Evolutionary conservation across 2,888 invertebrate genomes (phyloP).

Genomic region (Kuschelorhynchus macadamiae): DNA sequence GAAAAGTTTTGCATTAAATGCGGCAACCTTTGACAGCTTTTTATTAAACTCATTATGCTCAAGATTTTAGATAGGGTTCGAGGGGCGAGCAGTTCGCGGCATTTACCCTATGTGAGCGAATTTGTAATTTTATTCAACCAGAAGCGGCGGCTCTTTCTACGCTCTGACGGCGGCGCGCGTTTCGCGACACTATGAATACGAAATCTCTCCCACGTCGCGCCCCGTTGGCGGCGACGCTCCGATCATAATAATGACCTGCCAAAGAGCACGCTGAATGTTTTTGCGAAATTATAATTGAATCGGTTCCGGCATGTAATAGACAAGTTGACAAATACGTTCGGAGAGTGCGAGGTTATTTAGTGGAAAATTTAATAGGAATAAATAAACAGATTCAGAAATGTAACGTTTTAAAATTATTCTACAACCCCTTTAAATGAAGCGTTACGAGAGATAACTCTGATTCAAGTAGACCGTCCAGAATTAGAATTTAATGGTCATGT

Average conservation of each 20-base stretch:
- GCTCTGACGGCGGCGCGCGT: constrained; percentile 37
- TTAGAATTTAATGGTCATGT: too few species aligned
- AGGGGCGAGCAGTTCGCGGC: constrained; percentile 28
- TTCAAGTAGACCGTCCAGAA: too few species aligned
- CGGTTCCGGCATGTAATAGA: constrained; percentile 47
- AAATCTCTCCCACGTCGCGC: constrained; percentile 47
- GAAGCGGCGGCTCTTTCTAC: constrained; percentile 38
- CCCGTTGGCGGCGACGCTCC: constrained; percentile 51
- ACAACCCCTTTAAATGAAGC: background rate
- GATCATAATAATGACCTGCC: constrained; percentile 56
- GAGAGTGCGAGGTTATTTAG: constrained; percentile 17
- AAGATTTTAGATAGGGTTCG: constrained; percentile 41
- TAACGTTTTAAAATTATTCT: background rate
- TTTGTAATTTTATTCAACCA: constrained; percentile 50
- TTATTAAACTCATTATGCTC: constrained; percentile 49
- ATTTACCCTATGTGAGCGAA: constrained; percentile 36
- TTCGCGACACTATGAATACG: constrained; percentile 49
- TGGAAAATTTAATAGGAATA: constrained; percentile 20
- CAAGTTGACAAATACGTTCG: constrained; percentile 43
- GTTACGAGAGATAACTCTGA: background rate
- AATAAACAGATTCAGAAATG: constrained; percentile 4
- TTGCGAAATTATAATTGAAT: constrained; percentile 51
- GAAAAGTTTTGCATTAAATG: constrained; percentile 35
- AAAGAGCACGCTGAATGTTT: constrained; percentile 52
- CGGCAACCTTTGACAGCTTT: constrained; percentile 48